Evolutionary conservation across 2,113 vertebrate genomes (phyloP).

Genomic region (Tupaia tana): DNA sequence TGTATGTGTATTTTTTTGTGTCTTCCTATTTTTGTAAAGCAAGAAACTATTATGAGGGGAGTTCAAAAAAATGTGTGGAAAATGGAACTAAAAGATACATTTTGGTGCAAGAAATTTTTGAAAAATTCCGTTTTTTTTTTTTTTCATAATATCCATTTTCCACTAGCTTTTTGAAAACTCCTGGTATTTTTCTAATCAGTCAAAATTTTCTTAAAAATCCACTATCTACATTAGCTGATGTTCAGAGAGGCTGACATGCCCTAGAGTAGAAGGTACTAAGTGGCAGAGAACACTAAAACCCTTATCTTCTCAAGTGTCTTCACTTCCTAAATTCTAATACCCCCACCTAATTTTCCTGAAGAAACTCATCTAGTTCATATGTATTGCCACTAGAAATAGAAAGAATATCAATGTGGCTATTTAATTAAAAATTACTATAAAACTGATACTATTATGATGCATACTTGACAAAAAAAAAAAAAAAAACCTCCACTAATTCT

Average conservation of each 20-base stretch:
- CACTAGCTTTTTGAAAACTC: too few relatives aligned
- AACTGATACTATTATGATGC: not conserved
- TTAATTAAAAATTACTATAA: constrained; percentile 33
- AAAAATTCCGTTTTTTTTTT: too few relatives aligned
- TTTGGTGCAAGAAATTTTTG: too few relatives aligned
- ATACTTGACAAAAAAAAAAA: not conserved
- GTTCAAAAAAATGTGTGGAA: too few relatives aligned
- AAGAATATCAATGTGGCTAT: not conserved
- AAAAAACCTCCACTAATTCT: not conserved
- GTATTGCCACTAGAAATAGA: not conserved
- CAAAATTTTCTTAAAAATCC: not conserved
- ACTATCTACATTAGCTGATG: not conserved
- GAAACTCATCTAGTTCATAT: constrained; percentile 32
- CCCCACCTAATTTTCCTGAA: constrained; percentile 26
- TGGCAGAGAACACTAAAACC: constrained; percentile 4
- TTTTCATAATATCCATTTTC: too few relatives aligned
- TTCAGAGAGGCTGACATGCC: constrained; percentile 3
- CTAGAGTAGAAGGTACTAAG: constrained; percentile 5
- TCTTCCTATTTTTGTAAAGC: constrained; percentile 54
- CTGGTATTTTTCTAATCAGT: constrained; percentile 37
- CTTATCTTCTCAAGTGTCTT: not conserved
- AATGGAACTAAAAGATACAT: too few relatives aligned
- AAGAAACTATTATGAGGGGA: not conserved
- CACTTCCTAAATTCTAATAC: constrained; percentile 10
- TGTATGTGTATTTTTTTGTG: not conserved